Percentiles rank a stretch among this genome's conserved stretches.
Evolutionary conservation across 2,113 vertebrate genomes (phyloP).

Genomic region (Prinia subflava): DNA sequence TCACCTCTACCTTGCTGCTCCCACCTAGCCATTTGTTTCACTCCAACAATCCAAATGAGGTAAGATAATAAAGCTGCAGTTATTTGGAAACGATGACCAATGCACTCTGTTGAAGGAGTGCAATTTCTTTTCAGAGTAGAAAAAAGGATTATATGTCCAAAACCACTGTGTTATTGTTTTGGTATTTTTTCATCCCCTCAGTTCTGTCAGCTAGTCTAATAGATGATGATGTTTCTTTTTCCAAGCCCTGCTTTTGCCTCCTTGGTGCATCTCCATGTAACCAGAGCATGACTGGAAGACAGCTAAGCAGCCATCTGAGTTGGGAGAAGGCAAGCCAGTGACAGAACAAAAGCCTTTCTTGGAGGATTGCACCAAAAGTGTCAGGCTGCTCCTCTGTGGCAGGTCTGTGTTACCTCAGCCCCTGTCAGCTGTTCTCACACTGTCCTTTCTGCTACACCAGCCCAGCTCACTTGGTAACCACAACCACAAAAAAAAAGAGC

Average conservation of each 20-base stretch:
- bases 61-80: background rate
- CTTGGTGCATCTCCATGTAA: fast-evolving
- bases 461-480: background rate
- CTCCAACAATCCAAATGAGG: background rate
- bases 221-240: background rate
- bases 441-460: background rate
- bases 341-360: background rate
- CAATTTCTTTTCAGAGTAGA: background rate
- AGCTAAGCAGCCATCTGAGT: background rate
- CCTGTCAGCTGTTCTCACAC: background rate
- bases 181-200: background rate
- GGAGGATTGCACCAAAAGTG: background rate
- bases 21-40: background rate
- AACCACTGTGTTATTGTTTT: background rate
- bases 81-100: background rate
- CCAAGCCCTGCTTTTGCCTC: background rate
- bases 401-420: background rate
- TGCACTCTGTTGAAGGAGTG: background rate
- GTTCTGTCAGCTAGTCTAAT: background rate
- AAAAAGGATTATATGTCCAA: background rate
- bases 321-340: background rate
- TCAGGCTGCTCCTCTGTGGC: background rate
- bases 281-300: background rate
- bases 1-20: background rate
- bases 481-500: background rate